Percentiles rank a stretch among this genome's conserved stretches.
Conservation (phyloP, 2,888 invertebrate species). For the Lamellibrachia satsuma region DNA sequence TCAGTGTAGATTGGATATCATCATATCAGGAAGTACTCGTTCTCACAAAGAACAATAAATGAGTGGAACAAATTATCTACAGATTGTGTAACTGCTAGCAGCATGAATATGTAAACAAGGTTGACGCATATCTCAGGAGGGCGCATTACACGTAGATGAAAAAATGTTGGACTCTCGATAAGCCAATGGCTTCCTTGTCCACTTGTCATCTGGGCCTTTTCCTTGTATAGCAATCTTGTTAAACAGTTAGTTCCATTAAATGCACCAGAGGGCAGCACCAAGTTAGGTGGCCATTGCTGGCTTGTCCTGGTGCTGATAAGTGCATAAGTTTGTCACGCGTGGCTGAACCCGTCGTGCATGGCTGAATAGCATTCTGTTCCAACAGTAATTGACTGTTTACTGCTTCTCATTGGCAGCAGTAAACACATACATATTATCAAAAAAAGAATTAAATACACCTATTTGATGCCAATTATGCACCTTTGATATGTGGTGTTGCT, state of each 20-base stretch:
- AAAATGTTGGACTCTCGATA: neutral
- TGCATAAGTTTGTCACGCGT: neutral
- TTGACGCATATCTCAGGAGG: neutral
- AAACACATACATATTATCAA: neutral
- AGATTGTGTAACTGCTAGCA: neutral
- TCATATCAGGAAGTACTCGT: neutral
- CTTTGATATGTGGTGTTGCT: neutral
- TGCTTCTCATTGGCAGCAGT: neutral
- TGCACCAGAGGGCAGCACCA: neutral
- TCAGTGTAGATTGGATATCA: neutral
- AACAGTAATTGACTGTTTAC: neutral
- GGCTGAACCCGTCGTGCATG: neutral
- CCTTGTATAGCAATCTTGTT: neutral
- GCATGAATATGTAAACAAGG: no score
- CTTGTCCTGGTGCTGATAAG: neutral
- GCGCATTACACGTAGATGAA: neutral
- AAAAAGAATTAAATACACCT: neutral
- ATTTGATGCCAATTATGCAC: neutral
- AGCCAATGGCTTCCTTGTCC: neutral
- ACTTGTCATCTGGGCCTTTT: neutral
- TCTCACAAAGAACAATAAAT: neutral
- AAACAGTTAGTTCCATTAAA: neutral
- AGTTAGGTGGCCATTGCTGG: neutral
- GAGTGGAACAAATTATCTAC: neutral
- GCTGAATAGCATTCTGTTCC: neutral